Evolutionary conservation across 2,113 vertebrate species (phyloP).

Genomic region (Lophochroa leadbeateri): DNA sequence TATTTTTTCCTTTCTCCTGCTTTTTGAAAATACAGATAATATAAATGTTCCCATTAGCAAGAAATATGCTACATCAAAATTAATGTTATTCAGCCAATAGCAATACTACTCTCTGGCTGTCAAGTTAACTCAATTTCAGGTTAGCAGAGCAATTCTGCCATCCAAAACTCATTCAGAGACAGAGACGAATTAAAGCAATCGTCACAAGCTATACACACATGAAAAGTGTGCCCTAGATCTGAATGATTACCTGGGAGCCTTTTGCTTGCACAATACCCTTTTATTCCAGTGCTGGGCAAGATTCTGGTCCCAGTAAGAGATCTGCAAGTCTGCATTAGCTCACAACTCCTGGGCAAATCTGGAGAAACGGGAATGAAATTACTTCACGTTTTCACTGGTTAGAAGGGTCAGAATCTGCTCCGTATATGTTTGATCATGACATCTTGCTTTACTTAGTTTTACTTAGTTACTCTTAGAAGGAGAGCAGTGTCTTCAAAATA

Average conservation of each 20-base stretch:
- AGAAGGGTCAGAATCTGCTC: not conserved
- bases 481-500: not conserved
- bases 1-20: not conserved
- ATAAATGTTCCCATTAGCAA: slow-evolving; percentile 72
- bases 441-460: not conserved
- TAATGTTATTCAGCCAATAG: slow-evolving; percentile 61
- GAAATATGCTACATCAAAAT: slow-evolving; percentile 72
- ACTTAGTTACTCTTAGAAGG: not conserved
- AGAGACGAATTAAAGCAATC: slow-evolving; percentile 56
- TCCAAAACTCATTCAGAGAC: slow-evolving; percentile 12
- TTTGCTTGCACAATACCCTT: not conserved
- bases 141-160: slow-evolving; percentile 61
- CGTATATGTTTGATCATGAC: not conserved
- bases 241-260: not conserved
- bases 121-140: slow-evolving; percentile 63
- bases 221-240: not conserved
- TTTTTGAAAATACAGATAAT: slow-evolving; percentile 53
- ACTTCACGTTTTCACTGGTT: not conserved
- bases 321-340: not conserved
- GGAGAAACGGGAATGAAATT: not conserved
- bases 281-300: not conserved
- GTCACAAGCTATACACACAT: not conserved
- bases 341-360: not conserved
- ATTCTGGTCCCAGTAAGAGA: not conserved
- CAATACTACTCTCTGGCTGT: slow-evolving; percentile 34